Evolutionary conservation across 2,113 vertebrate genomes (phyloP), one percentile per base, ranked within the genome.

Genomic region (Campylomormyrus numenius): DNA sequence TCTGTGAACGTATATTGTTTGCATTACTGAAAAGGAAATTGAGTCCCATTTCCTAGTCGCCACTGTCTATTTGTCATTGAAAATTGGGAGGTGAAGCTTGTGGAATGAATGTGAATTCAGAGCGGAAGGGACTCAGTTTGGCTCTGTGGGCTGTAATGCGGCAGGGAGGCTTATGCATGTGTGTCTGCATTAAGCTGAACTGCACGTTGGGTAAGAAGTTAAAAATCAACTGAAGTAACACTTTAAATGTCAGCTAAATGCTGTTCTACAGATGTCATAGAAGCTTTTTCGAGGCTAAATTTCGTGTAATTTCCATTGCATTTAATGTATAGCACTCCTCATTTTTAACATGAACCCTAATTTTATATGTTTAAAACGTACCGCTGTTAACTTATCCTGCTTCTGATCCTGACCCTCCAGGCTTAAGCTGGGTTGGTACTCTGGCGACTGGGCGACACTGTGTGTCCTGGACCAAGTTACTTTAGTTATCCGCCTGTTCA

Each of bases 401-500:
- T 48, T 85, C 42, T 11, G 6, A 24, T 2, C 45, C 35, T 15
- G 31, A 42, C 15, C 74, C 35, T 85, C 39, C 45, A 10, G 4
- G 46, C 17, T 74, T 31, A 39, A 39, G 35, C 5, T 42, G 35
- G 35, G 4, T 80, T 17, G 15, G 45, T 31, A n/a, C 92, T 91
- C 88, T 90, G 93, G 92, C 87, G 91, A 93, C 93, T 94, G 93
- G 19, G 31, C 19, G 3, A 50, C 93, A 94, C 95, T 95, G 94
- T 95, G 95, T 95, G 93, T 93, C 92, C 94, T 94, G 94, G 94
- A 94, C 93, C 92, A 93, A 94, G 94, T 95, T 31, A 31, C 62
- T 70, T 1, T 66, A 17, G 31, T 77, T 95, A 96, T 96, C 96
- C 95, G 93, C 92, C 94, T 95, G 95, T 96, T 96, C 95, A 95